Evolutionary conservation across 1,140 invertebrate genomes (phyloP), one percentile per base, ranked within the genome.

Genomic region (Aricia agestis): DNA sequence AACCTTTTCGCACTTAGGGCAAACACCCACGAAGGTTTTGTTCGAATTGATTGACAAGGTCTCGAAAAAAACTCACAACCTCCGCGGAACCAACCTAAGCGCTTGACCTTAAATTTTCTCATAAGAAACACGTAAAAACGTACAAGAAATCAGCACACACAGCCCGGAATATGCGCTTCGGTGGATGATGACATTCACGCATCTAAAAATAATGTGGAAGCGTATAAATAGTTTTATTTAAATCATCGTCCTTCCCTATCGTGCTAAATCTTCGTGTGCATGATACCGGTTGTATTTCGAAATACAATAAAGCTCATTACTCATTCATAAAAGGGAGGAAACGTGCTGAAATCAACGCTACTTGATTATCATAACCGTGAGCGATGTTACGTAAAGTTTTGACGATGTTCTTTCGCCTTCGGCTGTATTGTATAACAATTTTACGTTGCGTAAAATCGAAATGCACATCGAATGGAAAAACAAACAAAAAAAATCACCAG

Each of bases 291-390:
- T 11, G 58, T 25, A 6, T 25, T n/a, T 63, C 11, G 59, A 25
- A 63, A 63, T 63, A 63, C 10, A 19, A 18, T 63, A 25, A 19
- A 18, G 59, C 59, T 63, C 18, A 25, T 63, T 63, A 63, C 59
- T 13, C 10, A 63, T 63, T 18, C 59, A 63, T 52, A 63, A 63
- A 63, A 19, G 59, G 19, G 59, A 63, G 59, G 59, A 63, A 63
- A 63, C 59, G 11, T 11, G 18, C 18, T 10, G 59, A 63, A 63
- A 63, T 63, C 59, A 25, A 63, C 18, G 19, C 59, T 63, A 13
- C 10, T 10, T 63, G 18, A 19, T 63, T 63, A 63, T 63, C 19
- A 25, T 25, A 63, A 18, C 17, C 19, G 59, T 18, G 18, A 52
- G 9, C 45, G 10, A 59, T 63, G 59, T 63, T 63, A 63, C 59